phyloP scores from a whole-genome alignment of 2,113 vertebrate genomes.

The Dinomys branickii region DNA sequence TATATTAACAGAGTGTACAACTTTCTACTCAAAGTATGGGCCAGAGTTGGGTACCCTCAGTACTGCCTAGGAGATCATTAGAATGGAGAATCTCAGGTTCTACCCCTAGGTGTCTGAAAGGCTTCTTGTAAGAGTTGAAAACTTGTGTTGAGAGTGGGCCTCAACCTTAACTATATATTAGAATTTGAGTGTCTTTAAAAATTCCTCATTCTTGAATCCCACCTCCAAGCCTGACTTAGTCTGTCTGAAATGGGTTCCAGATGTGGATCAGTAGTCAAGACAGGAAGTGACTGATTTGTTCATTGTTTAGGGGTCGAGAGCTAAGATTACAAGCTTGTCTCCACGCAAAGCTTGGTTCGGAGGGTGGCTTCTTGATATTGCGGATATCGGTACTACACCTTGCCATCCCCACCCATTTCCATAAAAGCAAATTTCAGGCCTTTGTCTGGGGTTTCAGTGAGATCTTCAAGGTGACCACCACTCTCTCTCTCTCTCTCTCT shows the following conservation, averaged over 20 bases:
- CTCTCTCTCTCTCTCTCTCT: too few species aligned
- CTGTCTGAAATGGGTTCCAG: background rate
- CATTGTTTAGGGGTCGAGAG: background rate
- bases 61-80: background rate
- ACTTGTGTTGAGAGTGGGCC: background rate
- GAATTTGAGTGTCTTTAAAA: background rate
- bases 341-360: background rate
- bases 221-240: background rate
- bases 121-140: background rate
- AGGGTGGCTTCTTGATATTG: background rate
- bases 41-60: background rate
- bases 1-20: background rate
- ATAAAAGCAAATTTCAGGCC: background rate
- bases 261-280: background rate
- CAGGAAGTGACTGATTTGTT: background rate
- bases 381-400: background rate
- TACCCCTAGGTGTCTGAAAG: background rate
- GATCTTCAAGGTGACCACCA: background rate
- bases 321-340: slow-evolving; percentile 6
- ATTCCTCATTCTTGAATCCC: background rate
- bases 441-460: background rate
- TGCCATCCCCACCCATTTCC: background rate
- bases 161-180: background rate
- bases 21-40: background rate
- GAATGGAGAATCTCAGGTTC: background rate